Evolutionary conservation across 2,888 invertebrate species (phyloP), one percentile per base, ranked within the genome.

Genomic region (Amblyteles armatorius): DNA sequence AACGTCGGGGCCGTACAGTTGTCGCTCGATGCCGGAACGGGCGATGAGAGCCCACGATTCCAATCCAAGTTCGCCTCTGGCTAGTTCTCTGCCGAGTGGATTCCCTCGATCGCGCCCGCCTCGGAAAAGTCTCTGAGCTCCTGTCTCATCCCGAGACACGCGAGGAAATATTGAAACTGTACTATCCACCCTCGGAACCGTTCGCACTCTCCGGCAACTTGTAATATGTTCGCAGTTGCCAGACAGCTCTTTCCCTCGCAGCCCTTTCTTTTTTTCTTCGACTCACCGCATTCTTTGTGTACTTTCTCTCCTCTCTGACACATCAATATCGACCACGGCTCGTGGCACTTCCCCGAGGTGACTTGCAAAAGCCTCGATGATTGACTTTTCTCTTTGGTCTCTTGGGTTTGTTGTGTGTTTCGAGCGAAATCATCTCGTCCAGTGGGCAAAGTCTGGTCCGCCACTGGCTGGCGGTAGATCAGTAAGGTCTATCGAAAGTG

Each of bases 31-130:
- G 79, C 67, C 79, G 72, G 52, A 26, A 50, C 44, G 44, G 55
- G 40, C 67, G 48, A 65, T 48, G 50, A 76, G 73, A 79, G 79
- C 78, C 52, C 76, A 48, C 82, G 79, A 80, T 85, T 85, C 77
- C 82, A 85, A 85, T 85, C 82, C 85, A 82, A 85, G 82, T 79
- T 85, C 77, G 85, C 85, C 85, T 69, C 82, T 68, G 82, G 85
- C 85, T 73, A 82, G 82, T 79, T 82, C 77, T 44, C 73, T 67
- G 50, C 68, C 52, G 76, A 82, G 77, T 55, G 76, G 76, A 80
- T 79, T 72, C 67, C 77, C 60, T 40, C 50, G 48, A 33, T 22
- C 63, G 65, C 48, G 63, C 5, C 63, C 33, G 60, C 33, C 50
- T 11, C 65, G 68, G 68, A 79, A 72, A 85, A 85, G 76, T 74